Evolutionary conservation across 1,140 invertebrate genomes (phyloP), one percentile per base, ranked within the genome.

Genomic region (Monochamus saltuarius): DNA sequence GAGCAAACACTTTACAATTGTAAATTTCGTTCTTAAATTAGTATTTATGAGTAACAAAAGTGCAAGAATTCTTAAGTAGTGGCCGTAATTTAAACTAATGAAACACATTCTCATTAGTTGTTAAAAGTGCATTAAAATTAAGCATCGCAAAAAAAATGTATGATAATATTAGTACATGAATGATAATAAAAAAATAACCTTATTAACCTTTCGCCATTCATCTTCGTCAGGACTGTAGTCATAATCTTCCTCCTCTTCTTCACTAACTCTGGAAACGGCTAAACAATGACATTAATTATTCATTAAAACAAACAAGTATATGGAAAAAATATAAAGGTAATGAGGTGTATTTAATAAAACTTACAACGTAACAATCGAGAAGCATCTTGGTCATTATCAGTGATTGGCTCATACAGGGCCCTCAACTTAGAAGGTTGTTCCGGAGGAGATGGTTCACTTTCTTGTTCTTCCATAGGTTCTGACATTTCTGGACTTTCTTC

Each of bases 141-240:
- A 6, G 22, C 6, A 6, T 29, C 22, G 6, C 22, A 29, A 29
- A 29, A 29, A 29, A 29, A 29, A 29, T 29, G 22, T 29, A 29
- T 29, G 22, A 29, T 29, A 29, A 29, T 3, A 3, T 29, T 29
- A 29, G 6, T 6, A 6, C 22, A 29, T 29, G 22, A 6, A 29
- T 29, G 22, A 29, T 29, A 29, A 29, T 29, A 2, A 29, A 29
- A 29, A 29, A 54, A 22, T 45, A 49, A 57, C 56, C 56, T 73
- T 73, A 73, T 70, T 73, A 65, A 80, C 78, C 47, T 88, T 87
- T 70, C 89, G 87, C 81, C 87, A 86, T 59, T 90, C 89, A 69
- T 88, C 87, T 73, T 90, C 87, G 64, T 89, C 87, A 0, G 87
- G 87, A 72, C 86, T 88, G 60, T 89, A 89, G 69, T 89, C 89